phyloP scores from a whole-genome alignment of 1,140 invertebrate genomes.

The Lasioglossum baleicum region DNA sequence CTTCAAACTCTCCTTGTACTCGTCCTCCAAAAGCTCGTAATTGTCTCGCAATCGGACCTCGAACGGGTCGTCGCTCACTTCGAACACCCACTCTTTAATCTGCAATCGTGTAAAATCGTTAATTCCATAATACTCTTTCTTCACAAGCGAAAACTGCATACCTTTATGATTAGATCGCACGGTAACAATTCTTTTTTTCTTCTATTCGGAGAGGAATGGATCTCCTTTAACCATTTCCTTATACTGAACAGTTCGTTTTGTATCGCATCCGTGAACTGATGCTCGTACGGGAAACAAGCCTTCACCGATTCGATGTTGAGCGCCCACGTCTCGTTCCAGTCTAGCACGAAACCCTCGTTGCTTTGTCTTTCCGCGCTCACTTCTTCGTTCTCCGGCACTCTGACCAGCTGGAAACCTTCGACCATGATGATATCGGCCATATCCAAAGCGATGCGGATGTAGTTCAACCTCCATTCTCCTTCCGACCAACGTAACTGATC shows the following conservation, averaged over 20 bases:
- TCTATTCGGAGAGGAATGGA: constrained; percentile 71
- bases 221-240: constrained; percentile 94
- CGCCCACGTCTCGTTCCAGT: constrained; percentile 87
- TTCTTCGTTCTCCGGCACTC: constrained; percentile 82
- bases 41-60: constrained; percentile 98
- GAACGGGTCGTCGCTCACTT: constrained; percentile 98
- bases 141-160: constrained; percentile 65
- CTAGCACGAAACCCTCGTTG: constrained; percentile 85
- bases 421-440: constrained; percentile 88
- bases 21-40: constrained; percentile 97
- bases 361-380: constrained; percentile 86
- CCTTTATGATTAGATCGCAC: constrained; percentile 93
- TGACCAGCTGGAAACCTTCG: constrained; percentile 84
- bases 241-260: constrained; percentile 94
- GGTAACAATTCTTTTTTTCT: constrained; percentile 84
- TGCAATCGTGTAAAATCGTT: constrained; percentile 63
- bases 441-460: constrained; percentile 83
- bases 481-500: constrained; percentile 75
- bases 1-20: constrained; percentile 96
- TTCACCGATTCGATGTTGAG: constrained; percentile 86
- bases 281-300: constrained; percentile 94
- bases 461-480: constrained; percentile 74
- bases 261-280: constrained; percentile 95
- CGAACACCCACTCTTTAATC: constrained; percentile 91
- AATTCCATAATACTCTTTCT: too few relatives aligned